Evolutionary conservation across 2,797 vertebrate genomes (phyloP), one percentile per base, ranked within the genome.

Genomic region (Triplophysa yarkandensis): DNA sequence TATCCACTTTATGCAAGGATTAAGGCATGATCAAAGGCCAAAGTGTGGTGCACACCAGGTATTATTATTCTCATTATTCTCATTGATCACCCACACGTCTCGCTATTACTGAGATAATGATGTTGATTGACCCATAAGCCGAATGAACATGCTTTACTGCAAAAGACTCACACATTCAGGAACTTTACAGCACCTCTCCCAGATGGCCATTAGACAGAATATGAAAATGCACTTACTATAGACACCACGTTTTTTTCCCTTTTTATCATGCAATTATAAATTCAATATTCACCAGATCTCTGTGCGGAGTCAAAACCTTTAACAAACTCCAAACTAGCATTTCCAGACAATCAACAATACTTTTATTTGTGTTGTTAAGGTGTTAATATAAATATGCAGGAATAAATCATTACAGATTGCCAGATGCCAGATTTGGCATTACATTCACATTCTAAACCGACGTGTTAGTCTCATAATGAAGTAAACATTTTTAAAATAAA

Each of bases 111-210:
- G 27, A 32, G 16, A 23, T 54, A 23, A 30, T 52, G n/a, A 21
- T 43, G 1, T 25, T 9, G 21, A 23, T 48, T 48, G n/a, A 19
- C 4, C 14, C 9, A 48, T 13, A 14, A 0, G 19, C 44, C 23
- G 7, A 16, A 13, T 28, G 36, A 60, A 16, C 27, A 13, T 39
- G 28, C 16, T 52, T n/a, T 5, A 14, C 30, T 50, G 21, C 19
- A 71, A 71, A 71, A 61, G 43, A 62, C 9, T 36, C 4, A 13
- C 23, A 48, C 28, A 61, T 34, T 27, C 61, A 62, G 48, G 9
- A 30, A 46, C 30, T 36, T 61, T 48, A 71, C 34, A 36, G 9
- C 34, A 36, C 43, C 23, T 21, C 57, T 71, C 21, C 21, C 30
- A 19, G 28, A 50, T 71, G 43, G 44, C 23, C 58, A 50, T 62